Base-by-base conservation (phyloP, 2,888 invertebrate genomes). In the Octonoba sinensis region DNA sequence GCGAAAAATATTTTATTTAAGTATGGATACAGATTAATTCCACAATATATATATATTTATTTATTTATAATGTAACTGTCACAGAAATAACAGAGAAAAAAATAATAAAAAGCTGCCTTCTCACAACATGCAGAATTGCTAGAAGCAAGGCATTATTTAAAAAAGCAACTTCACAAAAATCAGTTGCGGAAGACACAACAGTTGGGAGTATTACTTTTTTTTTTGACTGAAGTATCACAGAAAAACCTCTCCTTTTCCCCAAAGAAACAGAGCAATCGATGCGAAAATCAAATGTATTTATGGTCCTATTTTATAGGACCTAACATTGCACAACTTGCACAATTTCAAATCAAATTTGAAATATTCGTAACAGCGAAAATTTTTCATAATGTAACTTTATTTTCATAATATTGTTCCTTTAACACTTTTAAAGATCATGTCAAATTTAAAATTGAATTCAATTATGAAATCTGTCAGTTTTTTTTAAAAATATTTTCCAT, bases 21-120 rank as follows among this genome's bases (percentile, higher is more conserved):
- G 67, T 69, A 81, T 62, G 73, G 57, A 73, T 81, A 81, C 79
- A 81, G 73, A 79, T 56, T 72, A 66, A 62, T 64, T 79, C 59
- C 69, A 62, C 59, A 60, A 44, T 69, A 67, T 69, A 56, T 69
- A 73, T 73, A 79, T 72, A 49, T 67, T 51, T 67, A 54, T 11
- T 36, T 59, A 59, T 64, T 18, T 64, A 64, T 44, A 44, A 64
- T 27, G 16, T 22, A 22, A 16, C 8, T 46, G 16, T 24, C 22
- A 12, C 24, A 46, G 49, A 49, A 47, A 65, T 49, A 22, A 22
- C 20, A 65, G 20, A 65, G 1, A 20, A 22, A 65, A 65, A 44
- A 62, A 62, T 18, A 44, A 15, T 46, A 49, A 22, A 49, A 24
- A 44, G 49, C 65, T 65, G 65, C 65, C 65, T 18, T n/a, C n/a